Evolutionary conservation across 2,888 invertebrate species (phyloP).

Genomic region (Tachina grossa): DNA sequence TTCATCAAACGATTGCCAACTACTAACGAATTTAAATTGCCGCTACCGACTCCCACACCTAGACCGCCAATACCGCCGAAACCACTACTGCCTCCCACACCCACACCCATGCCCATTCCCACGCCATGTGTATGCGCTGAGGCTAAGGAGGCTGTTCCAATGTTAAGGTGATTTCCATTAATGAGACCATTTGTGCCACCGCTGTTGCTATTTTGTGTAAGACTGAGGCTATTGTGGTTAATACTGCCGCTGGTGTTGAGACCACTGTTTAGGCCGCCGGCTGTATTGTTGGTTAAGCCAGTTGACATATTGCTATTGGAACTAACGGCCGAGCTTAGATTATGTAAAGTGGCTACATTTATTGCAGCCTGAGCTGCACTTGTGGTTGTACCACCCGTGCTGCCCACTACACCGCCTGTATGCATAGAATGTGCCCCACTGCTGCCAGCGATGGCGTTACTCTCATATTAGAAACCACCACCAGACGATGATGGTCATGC

Average conservation of each 20-base stretch:
- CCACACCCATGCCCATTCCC: constrained; percentile 73
- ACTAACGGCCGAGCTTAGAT: constrained; percentile 70
- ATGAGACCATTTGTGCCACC: constrained; percentile 70
- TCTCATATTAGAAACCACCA: constrained; percentile 82
- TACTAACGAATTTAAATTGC: constrained; percentile 79
- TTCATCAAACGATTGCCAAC: constrained; percentile 81
- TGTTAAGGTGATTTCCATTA: constrained; percentile 76
- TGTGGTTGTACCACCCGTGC: constrained; percentile 61
- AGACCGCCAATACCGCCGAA: constrained; percentile 77
- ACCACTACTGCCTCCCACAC: constrained; percentile 74
- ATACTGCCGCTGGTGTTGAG: constrained; percentile 72
- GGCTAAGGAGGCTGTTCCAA: constrained; percentile 76
- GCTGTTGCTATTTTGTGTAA: constrained; percentile 66
- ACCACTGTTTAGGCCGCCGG: constrained; percentile 71
- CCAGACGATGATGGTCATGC: constrained; percentile 90
- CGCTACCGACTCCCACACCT: constrained; percentile 78
- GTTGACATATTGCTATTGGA: constrained; percentile 71
- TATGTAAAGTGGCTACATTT: constrained; percentile 72
- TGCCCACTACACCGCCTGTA: constrained; percentile 66
- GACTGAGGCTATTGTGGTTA: constrained; percentile 71
- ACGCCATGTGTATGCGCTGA: constrained; percentile 76
- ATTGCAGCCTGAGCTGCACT: constrained; percentile 71
- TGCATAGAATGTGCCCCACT: constrained; percentile 73
- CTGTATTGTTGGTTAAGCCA: constrained; percentile 62
- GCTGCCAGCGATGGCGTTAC: constrained; percentile 81